These are phyloP conservation scores for Oncorhynchus clarkii DNA, from an alignment of 2,113 vertebrate species.

Conservation along the genomic window DNA sequence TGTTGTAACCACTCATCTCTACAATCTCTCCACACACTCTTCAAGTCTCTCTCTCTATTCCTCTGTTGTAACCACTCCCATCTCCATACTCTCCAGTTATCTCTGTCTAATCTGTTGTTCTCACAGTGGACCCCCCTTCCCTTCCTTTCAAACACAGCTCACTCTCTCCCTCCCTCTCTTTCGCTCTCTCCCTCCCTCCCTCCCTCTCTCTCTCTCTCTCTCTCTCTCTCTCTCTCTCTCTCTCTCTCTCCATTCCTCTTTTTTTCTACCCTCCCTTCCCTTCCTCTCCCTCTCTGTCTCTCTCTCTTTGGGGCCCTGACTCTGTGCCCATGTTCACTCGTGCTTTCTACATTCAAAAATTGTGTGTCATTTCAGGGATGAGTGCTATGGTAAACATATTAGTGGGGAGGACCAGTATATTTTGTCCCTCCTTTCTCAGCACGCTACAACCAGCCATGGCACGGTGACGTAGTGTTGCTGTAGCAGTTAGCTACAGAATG, in stretches of 20 bases:
- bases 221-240: not conserved
- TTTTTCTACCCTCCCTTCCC: not conserved
- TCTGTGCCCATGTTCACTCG: conserved; percentile 14
- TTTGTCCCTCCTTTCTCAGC: not conserved
- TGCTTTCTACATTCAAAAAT: conserved; percentile 44
- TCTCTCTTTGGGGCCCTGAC: not conserved
- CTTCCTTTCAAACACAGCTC: not conserved
- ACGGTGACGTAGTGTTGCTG: not conserved
- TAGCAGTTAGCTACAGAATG: not conserved
- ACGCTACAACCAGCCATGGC: not conserved
- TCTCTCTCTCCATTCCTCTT: not conserved
- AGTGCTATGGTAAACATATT: conserved; percentile 28
- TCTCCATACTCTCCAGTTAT: not conserved
- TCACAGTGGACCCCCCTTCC: not conserved
- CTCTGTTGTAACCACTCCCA: not conserved
- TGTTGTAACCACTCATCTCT: not conserved
- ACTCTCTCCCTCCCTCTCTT: not conserved
- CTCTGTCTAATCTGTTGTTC: not conserved
- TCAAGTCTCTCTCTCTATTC: not conserved
- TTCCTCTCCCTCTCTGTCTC: not conserved
- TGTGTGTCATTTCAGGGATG: conserved; percentile 53
- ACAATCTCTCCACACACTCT: not conserved
- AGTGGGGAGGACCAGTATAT: conserved; percentile 8
- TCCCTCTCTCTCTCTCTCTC: not conserved
- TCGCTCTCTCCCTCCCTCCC: not conserved